Evolutionary conservation across 2,888 invertebrate genomes (phyloP), one percentile per base, ranked within the genome.

Genomic region (Eretmocerus hayati): DNA sequence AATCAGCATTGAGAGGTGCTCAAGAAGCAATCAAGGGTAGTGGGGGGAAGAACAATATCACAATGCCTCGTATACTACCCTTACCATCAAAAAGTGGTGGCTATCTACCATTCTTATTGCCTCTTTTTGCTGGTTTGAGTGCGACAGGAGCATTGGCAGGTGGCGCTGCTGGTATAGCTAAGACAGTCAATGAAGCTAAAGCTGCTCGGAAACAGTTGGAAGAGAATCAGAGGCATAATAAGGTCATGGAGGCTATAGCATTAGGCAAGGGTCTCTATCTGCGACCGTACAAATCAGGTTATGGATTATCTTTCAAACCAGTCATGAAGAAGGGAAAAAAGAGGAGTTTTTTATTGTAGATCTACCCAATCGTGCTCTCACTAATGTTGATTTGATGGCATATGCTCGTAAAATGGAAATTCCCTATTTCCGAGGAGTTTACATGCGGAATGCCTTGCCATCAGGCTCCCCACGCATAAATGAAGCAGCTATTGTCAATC

Each of bases 211-310:
- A 63, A 53, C 46, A 61, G 52, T 54, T 66, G 33, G 48, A 55
- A 16, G 67, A 71, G 57, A 56, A 52, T 20, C 45, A 59, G 41
- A 57, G 66, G 5, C 69, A 67, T 51, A n/a, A n/a, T n/a, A n/a
- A n/a, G 11, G 54, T 52, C n/a, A 68, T 70, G 65, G 70, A 71
- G 60, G 55, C 62, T 37, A 64, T 67, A 36, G 65, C 62, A 20
- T 42, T 66, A 4, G 60, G 59, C 5, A 49, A 56, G 23, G 59
- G 60, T 20, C 48, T 62, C n/a, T 47, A 55, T 31, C 20, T 56
- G 8, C 45, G 37, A 35, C 46, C 38, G 5, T 45, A 35, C 21
- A 43, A 32, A n/a, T 26, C 31, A 19, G 42, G 44, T 23, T 36
- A 30, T 3, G 43, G 37, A 31, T 22, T 47, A 20, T 16, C 31